These are phyloP conservation scores for Axis porcinus DNA, from an alignment of 2,113 vertebrate genomes.

Conservation along the genomic window DNA sequence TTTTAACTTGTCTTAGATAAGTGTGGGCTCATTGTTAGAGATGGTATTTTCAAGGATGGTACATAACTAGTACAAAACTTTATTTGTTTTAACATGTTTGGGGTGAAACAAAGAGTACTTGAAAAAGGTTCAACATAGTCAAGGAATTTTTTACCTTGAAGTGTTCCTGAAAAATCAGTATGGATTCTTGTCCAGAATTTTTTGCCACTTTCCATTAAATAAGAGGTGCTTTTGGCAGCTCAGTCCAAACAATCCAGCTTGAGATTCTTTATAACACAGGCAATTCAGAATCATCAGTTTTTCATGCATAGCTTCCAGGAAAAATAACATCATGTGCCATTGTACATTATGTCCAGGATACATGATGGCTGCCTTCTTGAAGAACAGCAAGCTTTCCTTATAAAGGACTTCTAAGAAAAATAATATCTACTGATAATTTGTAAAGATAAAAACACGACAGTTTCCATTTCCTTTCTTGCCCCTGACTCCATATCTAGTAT, in stretches of 20 bases:
- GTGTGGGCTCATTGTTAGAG: not conserved
- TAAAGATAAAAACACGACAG: not conserved
- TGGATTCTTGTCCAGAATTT: not conserved
- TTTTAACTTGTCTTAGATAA: not conserved
- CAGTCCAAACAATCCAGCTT: not conserved
- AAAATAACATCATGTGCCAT: not conserved
- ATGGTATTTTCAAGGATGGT: not conserved
- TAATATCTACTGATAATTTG: not conserved
- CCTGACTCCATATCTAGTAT: not conserved
- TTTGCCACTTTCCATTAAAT: not conserved
- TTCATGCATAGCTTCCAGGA: not conserved
- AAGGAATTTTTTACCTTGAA: not conserved
- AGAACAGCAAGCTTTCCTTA: not conserved
- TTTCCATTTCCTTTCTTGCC: not conserved
- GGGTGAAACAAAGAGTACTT: not conserved
- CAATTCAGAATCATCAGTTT: not conserved
- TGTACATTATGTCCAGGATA: not conserved
- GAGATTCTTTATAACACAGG: not conserved
- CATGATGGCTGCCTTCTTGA: not conserved
- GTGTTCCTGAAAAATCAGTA: not conserved
- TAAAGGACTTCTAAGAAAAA: not conserved
- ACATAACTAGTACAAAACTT: not conserved
- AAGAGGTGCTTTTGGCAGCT: not conserved
- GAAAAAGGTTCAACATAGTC: not conserved
- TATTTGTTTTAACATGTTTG: not conserved